Conservation (phyloP, 2,113 vertebrate genomes). For the Condylura cristata region DNA sequence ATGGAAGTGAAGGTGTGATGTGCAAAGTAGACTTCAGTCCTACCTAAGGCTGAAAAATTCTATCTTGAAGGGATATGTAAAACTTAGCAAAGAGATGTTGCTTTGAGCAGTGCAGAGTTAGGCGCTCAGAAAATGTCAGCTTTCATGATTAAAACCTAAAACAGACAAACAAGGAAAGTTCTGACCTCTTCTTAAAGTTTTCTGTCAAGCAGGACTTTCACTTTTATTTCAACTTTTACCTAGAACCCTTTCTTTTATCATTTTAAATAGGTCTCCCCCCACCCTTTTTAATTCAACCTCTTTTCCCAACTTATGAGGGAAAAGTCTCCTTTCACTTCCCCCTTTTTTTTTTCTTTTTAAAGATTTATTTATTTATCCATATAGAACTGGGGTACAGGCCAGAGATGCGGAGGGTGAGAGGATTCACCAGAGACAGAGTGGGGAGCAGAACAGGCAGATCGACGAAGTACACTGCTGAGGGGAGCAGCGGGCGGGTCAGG, state of each 20-base stretch:
- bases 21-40: neutral
- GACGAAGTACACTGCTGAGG: no score
- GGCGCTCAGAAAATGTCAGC: neutral
- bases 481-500: no score
- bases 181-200: neutral
- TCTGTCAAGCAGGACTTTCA: conserved; percentile 2
- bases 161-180: neutral
- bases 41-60: neutral
- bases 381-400: no score
- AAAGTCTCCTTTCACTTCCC: neutral
- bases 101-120: fast-evolving
- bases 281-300: neutral
- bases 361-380: no score
- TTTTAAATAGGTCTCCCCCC: neutral
- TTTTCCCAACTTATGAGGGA: neutral
- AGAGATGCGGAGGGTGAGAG: no score
- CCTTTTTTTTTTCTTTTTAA: no score
- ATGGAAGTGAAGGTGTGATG: neutral
- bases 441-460: no score
- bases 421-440: no score
- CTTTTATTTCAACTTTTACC: neutral
- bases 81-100: neutral
- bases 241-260: neutral
- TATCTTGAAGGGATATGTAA: neutral
- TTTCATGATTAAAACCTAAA: neutral